A percentile compares a stretch with the other conserved stretches of the same genome.
Conservation (phyloP, 2,797 vertebrate genomes). For the Myotis myotis region DNA sequence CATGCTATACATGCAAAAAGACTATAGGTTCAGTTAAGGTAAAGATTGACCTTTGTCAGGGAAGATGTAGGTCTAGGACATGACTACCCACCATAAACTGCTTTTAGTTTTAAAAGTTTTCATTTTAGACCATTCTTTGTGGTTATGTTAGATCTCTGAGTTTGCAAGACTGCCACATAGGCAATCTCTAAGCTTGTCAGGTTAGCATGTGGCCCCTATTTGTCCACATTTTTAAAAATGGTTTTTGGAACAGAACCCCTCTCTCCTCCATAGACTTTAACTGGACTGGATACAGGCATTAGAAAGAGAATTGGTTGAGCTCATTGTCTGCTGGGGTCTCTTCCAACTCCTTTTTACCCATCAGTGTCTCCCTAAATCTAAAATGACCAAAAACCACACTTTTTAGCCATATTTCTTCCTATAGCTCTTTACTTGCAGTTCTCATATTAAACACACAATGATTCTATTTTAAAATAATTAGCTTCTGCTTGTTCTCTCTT, state of each 20-base stretch:
- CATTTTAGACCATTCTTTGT: background rate
- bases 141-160: background rate
- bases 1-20: background rate
- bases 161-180: background rate
- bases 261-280: no score
- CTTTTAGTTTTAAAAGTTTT: no score
- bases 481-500: background rate
- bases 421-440: background rate
- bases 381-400: background rate
- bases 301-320: background rate
- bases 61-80: background rate
- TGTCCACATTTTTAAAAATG: background rate
- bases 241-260: background rate
- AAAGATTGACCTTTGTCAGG: background rate
- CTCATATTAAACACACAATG: background rate
- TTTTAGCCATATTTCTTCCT: background rate
- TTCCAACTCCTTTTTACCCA: background rate
- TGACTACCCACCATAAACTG: background rate
- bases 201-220: background rate
- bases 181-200: background rate
- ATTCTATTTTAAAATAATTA: background rate
- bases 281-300: background rate
- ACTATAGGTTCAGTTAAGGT: background rate
- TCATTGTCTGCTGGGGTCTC: background rate
- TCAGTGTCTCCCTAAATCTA: background rate